Evolutionary conservation across 1,140 invertebrate genomes (phyloP), one percentile per base, ranked within the genome.

Genomic region (Pseudachorutes palmiensis): DNA sequence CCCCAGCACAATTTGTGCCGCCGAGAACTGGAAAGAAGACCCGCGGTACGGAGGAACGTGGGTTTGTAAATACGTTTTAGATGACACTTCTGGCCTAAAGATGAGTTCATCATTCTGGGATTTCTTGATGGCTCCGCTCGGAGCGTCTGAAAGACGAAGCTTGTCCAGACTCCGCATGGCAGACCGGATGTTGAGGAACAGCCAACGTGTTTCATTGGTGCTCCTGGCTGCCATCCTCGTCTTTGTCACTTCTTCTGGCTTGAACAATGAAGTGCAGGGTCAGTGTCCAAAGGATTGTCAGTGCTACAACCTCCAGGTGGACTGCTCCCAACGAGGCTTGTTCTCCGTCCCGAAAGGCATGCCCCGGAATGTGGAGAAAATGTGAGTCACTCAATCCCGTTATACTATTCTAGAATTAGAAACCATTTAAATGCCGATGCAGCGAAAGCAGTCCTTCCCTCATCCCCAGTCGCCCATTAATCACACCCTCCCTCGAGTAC

Each of bases 291-390:
- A 85, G 80, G 85, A 86, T 22, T 93, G 91, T 79, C 81, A 85
- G 72, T 94, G 91, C 77, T 82, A 83, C 64, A 86, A 86, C 64
- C 81, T 86, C 60, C 86, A 86, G 57, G 85, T 91, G 30, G 88
- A 93, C 76, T 94, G 91, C 77, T 87, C 88, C 48, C 86, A 88
- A 76, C 82, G 88, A 28, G 87, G 85, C 57, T 81, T 94, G 41
- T 84, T 85, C n/a, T 84, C 87, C 75, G 86, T 91, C 30, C 90
- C 91, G 0, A 82, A 84, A 69, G 84, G 86, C 74, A 81, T 93
- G 74, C 88, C 89, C 14, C 76, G 80, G 32, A 84, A 88, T 75
- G 86, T 86, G 60, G 88, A 91, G 79, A 84, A 88, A 85, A 80
- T 93, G 91, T 94, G 79, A 92, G 90, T 92, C 74, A 71, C 63